phyloP scores from a whole-genome alignment of 2,888 invertebrate genomes.

The Parasteatoda lunata region DNA sequence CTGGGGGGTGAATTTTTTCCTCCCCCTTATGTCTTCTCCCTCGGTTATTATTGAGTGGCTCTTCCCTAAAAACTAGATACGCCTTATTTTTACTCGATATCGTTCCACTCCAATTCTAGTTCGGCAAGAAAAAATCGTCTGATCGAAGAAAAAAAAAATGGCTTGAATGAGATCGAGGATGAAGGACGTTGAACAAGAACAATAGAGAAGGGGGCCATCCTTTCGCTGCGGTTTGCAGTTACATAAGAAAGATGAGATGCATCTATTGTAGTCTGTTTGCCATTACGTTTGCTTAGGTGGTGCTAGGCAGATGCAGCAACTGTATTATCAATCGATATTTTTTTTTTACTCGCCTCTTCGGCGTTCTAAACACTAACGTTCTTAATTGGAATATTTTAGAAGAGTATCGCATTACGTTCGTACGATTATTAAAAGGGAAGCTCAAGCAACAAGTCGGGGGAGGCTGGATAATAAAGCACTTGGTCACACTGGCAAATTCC shows the following conservation, averaged over 20 bases:
- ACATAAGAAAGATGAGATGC: neutral
- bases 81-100: constrained; percentile 2
- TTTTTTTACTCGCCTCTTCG: neutral
- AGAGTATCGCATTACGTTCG: neutral
- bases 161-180: neutral
- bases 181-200: constrained; percentile 1
- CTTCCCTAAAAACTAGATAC: neutral
- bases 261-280: constrained; percentile 4
- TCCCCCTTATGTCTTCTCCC: neutral
- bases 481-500: constrained; percentile 66
- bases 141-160: no score
- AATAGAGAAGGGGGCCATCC: neutral
- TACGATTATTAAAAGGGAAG: neutral
- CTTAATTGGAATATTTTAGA: constrained; percentile 63
- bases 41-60: neutral
- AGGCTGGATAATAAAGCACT: constrained; percentile 58
- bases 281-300: constrained; percentile 27
- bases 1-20: neutral
- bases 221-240: neutral
- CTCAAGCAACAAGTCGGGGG: constrained; percentile 57
- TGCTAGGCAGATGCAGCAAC: constrained; percentile 17
- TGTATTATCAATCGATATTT: constrained; percentile 20
- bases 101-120: neutral
- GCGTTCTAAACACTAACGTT: constrained; percentile 8
- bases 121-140: neutral